A percentile compares a stretch with the other conserved stretches of the same genome.
phyloP scores from a whole-genome alignment of 2,113 vertebrate species.

The Rhabdornis inornatus region DNA sequence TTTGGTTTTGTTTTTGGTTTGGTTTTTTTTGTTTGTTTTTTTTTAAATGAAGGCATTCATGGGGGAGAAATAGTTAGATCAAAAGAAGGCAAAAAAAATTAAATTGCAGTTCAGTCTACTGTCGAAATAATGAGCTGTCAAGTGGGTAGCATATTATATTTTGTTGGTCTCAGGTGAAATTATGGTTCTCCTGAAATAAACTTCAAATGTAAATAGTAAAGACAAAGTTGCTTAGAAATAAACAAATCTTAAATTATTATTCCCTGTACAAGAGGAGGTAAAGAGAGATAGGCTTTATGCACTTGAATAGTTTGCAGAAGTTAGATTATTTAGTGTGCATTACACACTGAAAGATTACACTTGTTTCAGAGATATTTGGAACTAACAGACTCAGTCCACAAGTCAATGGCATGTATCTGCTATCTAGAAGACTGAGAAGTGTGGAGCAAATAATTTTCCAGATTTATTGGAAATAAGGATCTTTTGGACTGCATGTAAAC shows the following conservation, averaged over 20 bases:
- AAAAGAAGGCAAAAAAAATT: conserved; percentile 28
- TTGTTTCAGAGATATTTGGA: neutral
- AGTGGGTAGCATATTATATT: neutral
- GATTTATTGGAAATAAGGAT: neutral
- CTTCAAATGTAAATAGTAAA: conserved; percentile 10
- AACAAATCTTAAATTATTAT: neutral
- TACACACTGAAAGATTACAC: neutral
- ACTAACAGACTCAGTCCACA: neutral
- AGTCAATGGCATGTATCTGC: neutral
- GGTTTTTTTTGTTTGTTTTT: neutral
- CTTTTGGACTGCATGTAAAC: neutral
- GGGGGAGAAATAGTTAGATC: neutral
- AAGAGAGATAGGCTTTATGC: neutral
- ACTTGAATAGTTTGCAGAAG: neutral
- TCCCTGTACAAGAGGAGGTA: neutral
- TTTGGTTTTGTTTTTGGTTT: neutral
- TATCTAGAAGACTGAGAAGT: neutral
- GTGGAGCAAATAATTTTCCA: neutral
- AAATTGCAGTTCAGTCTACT: neutral
- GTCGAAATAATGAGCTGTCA: conserved; percentile 57
- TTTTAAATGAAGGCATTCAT: neutral
- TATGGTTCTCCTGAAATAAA: conserved; percentile 30
- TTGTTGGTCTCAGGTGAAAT: conserved; percentile 31
- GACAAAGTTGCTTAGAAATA: conserved; percentile 1
- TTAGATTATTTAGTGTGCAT: neutral